Base-by-base conservation (phyloP, 2,797 vertebrate genomes). In the Sebastes goodei region DNA sequence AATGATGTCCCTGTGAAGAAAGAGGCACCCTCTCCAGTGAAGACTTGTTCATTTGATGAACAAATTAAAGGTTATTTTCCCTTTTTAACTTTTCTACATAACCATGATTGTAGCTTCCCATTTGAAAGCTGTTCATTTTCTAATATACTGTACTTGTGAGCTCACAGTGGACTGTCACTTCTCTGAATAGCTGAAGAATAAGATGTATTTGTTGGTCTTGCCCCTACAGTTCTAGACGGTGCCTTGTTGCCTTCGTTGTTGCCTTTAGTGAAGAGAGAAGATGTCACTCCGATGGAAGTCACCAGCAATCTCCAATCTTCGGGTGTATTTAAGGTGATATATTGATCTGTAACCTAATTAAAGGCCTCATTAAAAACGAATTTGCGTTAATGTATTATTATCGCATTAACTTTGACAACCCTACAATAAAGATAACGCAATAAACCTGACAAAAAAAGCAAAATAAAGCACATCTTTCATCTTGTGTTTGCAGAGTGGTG, bases 241-340 rank as follows among this genome's bases (percentile, higher is more conserved):
- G 91, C 96, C 80, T 95, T 98, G 94, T 96, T 97, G 86, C 95
- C 97, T 88, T 96, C 97, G 0, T 94, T 97, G 83, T 95, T 98
- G 92, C 96, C 97, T 89, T 95, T 96, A 92, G 97, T 99, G 84
- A 99, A 99, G 93, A 97, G 95, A 79, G 98, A 99, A 94, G 97
- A 98, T 62, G 95, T 97, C 87, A 97, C 97, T 91, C 98, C 98
- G 23, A 99, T 99, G 99, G 98, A 99, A 91, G 96, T 99, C 83
- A 96, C 96, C 76, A 96, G 96, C 85, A 97, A 97, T 86, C 95
- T 97, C 55, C 93, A 95, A 78, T 91, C 96, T 38, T 93, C 96
- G 60, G 88, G 94, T 23, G 81, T 97, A 78, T 97, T 97, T 94
- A 97, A 97, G 96, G 97, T 98, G 27, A 84, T 73, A 3, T 66